Evolutionary conservation across 2,797 vertebrate genomes (phyloP).

Genomic region (Poeciliopsis paucimaculata): DNA sequence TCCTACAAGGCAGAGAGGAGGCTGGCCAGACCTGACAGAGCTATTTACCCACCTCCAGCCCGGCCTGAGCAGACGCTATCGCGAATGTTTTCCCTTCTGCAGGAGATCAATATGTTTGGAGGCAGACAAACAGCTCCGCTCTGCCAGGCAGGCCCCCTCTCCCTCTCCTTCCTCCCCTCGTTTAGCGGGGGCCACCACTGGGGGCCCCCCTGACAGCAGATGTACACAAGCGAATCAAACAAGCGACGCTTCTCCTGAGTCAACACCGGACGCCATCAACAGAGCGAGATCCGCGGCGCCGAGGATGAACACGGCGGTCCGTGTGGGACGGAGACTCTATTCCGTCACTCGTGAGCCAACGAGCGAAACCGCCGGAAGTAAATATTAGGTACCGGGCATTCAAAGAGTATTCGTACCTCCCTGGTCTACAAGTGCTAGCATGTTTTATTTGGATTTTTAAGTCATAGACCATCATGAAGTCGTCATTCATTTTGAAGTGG

Average conservation of each 20-base stretch:
- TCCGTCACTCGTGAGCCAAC: constrained; percentile 22
- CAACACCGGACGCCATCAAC: constrained; percentile 75
- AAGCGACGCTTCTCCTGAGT: constrained; percentile 62
- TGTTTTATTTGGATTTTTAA: not conserved
- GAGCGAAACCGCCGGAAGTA: constrained; percentile 25
- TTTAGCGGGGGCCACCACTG: constrained; percentile 70
- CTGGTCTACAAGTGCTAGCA: not conserved
- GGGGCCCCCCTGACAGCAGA: constrained; percentile 76
- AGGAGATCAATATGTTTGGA: constrained; percentile 85
- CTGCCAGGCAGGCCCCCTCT: constrained; percentile 66
- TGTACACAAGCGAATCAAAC: constrained; percentile 73
- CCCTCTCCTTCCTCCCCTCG: constrained; percentile 35
- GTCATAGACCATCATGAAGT: not conserved
- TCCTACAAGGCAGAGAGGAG: constrained; percentile 70
- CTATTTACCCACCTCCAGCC: constrained; percentile 78
- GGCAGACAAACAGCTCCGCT: constrained; percentile 79
- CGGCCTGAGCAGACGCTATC: constrained; percentile 66
- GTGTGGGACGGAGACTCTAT: constrained; percentile 53
- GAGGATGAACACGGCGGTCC: constrained; percentile 56
- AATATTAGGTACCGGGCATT: constrained; percentile 29
- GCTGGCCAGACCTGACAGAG: constrained; percentile 79
- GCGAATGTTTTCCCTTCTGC: constrained; percentile 83
- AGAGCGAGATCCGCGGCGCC: constrained; percentile 45
- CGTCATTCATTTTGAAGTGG: not conserved
- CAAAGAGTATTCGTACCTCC: constrained; percentile 5